phyloP scores from a whole-genome alignment of 1,140 invertebrate species.

The Sycophaga agraensis region DNA sequence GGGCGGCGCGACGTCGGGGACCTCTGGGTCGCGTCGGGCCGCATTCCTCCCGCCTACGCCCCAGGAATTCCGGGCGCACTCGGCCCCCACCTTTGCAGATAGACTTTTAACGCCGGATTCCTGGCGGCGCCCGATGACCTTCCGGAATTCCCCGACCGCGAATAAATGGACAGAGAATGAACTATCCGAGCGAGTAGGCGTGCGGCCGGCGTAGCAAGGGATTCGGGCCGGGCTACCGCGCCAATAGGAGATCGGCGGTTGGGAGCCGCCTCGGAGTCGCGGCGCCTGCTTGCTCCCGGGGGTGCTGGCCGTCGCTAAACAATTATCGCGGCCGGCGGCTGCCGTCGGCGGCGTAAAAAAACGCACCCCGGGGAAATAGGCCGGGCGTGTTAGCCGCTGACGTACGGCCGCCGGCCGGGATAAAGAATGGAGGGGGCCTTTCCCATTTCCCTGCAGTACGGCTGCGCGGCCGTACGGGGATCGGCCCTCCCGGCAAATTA shows the following conservation, averaged over 20 bases:
- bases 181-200: too few relatives aligned
- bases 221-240: too few relatives aligned
- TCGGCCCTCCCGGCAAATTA: constrained; percentile 15
- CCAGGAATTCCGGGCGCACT: too few relatives aligned
- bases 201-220: too few relatives aligned
- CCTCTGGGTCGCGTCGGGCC: too few relatives aligned
- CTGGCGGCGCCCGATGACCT: not conserved
- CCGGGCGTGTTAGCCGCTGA: constrained; percentile 16
- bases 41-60: too few relatives aligned
- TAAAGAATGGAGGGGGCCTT: constrained; percentile 14
- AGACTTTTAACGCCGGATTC: constrained; percentile 18
- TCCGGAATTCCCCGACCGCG: not conserved
- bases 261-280: not conserved
- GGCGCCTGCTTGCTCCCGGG: not conserved
- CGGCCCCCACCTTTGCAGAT: not conserved
- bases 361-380: constrained; percentile 23
- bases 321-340: not conserved
- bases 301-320: constrained; percentile 3
- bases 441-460: too few relatives aligned
- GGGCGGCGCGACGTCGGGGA: too few relatives aligned
- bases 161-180: constrained; percentile 23
- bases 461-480: not conserved
- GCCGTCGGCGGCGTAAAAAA: constrained; percentile 11
- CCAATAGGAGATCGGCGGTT: too few relatives aligned
- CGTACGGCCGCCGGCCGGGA: not conserved